Evolutionary conservation across 2,888 invertebrate genomes (phyloP).

Genomic region (Drosophila flavopinicola): DNA sequence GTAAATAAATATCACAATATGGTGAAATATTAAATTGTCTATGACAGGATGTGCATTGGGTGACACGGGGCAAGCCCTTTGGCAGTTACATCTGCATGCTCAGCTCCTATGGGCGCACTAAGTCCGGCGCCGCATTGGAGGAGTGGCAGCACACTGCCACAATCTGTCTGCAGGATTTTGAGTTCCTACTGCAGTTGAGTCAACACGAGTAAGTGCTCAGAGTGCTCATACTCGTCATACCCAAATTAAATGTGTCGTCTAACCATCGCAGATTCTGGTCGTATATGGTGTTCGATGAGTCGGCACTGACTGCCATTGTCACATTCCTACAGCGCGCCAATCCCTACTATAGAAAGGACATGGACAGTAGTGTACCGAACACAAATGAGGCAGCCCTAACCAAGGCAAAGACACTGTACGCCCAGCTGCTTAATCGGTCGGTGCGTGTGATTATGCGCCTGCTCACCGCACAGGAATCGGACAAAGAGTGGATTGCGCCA

Average conservation of each 20-base stretch:
- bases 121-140: slow-evolving; percentile 87
- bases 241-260: background rate
- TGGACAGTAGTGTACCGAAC: slow-evolving; percentile 27
- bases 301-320: slow-evolving; percentile 87
- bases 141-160: slow-evolving; percentile 88
- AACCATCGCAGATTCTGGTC: slow-evolving; percentile 88
- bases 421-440: slow-evolving; percentile 87
- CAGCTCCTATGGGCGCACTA: slow-evolving; percentile 84
- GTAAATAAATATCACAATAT: background rate
- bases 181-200: slow-evolving; percentile 88
- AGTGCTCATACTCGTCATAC: no score
- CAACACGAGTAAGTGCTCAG: slow-evolving; percentile 85
- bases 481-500: slow-evolving; percentile 88
- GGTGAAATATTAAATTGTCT: background rate
- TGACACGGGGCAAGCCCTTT: slow-evolving; percentile 61
- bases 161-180: slow-evolving; percentile 88
- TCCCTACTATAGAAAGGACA: slow-evolving; percentile 87
- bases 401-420: slow-evolving; percentile 85
- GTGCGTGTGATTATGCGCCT: slow-evolving; percentile 91
- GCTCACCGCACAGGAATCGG: slow-evolving; percentile 91
- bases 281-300: slow-evolving; percentile 88
- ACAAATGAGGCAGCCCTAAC: slow-evolving; percentile 80
- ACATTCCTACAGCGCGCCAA: slow-evolving; percentile 91
- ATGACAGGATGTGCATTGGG: slow-evolving; percentile 74
- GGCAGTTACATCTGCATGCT: slow-evolving; percentile 71